Evolutionary conservation across 2,888 invertebrate species (phyloP), one percentile per base, ranked within the genome.

Genomic region (Andrena hattorfiana): DNA sequence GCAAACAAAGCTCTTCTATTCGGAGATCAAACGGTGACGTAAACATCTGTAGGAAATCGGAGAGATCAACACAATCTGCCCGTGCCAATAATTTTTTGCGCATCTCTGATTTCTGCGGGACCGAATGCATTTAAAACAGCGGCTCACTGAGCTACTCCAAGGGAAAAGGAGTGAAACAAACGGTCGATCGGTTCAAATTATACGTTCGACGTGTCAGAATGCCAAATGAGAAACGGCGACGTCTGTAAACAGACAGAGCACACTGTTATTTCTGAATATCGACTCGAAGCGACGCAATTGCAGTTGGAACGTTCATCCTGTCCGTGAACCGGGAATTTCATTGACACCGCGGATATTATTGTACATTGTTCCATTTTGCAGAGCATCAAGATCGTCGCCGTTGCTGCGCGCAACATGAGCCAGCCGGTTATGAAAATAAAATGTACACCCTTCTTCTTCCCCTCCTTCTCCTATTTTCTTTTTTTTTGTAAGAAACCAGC

Each of bases 211-310:
- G 73, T 56, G 71, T 35, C 51, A 35, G 73, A 56, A 73, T 66
- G 30, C 42, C 16, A 66, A 73, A 66, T 59, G 73, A 73, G 64
- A 42, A 42, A 42, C 56, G 30, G 10, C 56, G n/a, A 5, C 48
- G 28, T 42, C 56, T n/a, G 23, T 30, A 66, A 73, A 73, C 28
- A 35, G 66, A 16, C 42, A 56, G 42, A 10, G 56, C 7, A 23
- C 56, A 26, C 56, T 23, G 56, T 42, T 66, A 66, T 73, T 73
- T 28, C 66, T n/a, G 66, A 54, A 54, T 66, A 66, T 64, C 64
- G 74, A 28, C 32, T 42, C 10, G 16, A 48, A 73, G 54, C 13
- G 49, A 35, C 62, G 62, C 68, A 51, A 54, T 42, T 76, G 28
- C 75, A 69, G 28, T 28, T 4, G 20, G 7, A 62, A 62, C 13